Conservation (phyloP, 2,888 invertebrate genomes). For the Troides oblongomaculatus region DNA sequence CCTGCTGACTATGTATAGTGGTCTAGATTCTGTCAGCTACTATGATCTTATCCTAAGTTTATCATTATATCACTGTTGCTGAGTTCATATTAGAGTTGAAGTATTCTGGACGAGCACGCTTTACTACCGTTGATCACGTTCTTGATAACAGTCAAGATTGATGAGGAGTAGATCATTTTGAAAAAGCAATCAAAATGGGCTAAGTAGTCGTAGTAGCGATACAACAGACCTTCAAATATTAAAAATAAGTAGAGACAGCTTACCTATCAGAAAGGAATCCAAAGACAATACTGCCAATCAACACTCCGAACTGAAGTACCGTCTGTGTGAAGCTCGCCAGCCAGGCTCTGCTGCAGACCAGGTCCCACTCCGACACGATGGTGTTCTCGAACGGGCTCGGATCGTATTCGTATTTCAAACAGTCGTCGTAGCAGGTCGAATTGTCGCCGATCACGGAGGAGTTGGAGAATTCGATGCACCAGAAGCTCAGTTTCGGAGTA, state of each 20-base stretch:
- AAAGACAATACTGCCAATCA: constrained; percentile 85
- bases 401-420: constrained; percentile 80
- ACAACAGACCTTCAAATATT: no score
- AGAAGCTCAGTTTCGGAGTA: constrained; percentile 81
- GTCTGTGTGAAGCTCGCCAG: constrained; percentile 86
- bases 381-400: constrained; percentile 83
- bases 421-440: constrained; percentile 75
- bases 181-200: no score
- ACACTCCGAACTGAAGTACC: constrained; percentile 85
- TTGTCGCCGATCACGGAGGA: constrained; percentile 51
- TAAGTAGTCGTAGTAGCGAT: no score
- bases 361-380: constrained; percentile 86
- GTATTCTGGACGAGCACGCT: no score
- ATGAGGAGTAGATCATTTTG: no score
- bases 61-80: no score
- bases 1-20: no score
- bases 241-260: constrained; percentile 37
- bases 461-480: constrained; percentile 65
- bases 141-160: no score
- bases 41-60: no score
- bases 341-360: constrained; percentile 83
- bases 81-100: no score
- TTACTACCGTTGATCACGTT: no score
- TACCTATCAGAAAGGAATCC: constrained; percentile 88
- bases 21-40: no score